These are phyloP conservation scores for Drosophila greeni DNA, from an alignment of 2,888 invertebrate species.

Conservation along the genomic window DNA sequence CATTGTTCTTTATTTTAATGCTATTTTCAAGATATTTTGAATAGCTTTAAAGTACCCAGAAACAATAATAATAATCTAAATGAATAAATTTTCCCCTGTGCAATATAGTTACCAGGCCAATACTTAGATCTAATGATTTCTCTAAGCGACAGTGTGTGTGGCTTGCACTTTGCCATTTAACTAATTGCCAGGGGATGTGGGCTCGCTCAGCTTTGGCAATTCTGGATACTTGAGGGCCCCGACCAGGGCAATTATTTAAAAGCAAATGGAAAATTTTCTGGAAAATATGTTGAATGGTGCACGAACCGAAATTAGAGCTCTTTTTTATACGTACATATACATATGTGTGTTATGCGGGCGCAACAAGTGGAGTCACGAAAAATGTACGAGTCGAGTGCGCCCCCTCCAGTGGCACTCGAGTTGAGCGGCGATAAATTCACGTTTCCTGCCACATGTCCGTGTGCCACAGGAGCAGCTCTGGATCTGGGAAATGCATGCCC, in stretches of 20 bases:
- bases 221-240: slow-evolving; percentile 36
- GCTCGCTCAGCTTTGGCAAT: slow-evolving; percentile 21
- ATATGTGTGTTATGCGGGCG: slow-evolving; percentile 20
- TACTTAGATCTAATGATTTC: slow-evolving; percentile 28
- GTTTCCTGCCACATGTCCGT: slow-evolving; percentile 65
- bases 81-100: not conserved
- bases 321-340: not conserved
- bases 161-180: slow-evolving; percentile 45
- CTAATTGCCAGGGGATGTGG: slow-evolving; percentile 38
- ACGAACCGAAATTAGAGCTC: slow-evolving; percentile 45
- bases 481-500: not conserved
- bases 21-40: not conserved
- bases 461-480: slow-evolving; percentile 45
- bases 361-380: slow-evolving; percentile 65
- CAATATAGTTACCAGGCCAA: slow-evolving; percentile 34
- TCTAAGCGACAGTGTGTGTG: slow-evolving; percentile 14
- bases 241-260: slow-evolving; percentile 40
- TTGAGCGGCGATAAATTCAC: slow-evolving; percentile 67
- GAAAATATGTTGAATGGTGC: slow-evolving; percentile 6
- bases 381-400: slow-evolving; percentile 34
- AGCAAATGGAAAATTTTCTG: slow-evolving; percentile 39
- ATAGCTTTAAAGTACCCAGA: not conserved
- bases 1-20: not conserved
- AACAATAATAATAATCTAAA: not conserved
- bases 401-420: slow-evolving; percentile 52